Evolutionary conservation across 1,140 invertebrate genomes (phyloP).

Genomic region (Procambarus virginalis): DNA sequence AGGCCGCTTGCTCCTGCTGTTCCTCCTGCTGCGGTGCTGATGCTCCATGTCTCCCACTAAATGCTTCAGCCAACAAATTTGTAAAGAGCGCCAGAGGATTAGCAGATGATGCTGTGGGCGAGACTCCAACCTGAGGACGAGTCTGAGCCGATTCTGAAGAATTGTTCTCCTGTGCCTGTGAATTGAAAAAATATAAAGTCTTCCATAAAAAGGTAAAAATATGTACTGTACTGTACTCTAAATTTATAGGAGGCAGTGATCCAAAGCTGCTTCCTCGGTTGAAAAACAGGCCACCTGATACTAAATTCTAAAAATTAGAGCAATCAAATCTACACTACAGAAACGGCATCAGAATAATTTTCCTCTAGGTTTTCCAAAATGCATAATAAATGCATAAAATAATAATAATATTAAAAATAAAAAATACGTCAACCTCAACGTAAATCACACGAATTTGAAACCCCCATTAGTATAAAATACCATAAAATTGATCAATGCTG

Average conservation of each 20-base stretch:
- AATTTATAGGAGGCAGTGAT: neutral
- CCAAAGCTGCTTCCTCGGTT: neutral
- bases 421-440: neutral
- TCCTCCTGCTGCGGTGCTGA: neutral
- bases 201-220: neutral
- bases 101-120: constrained; percentile 51
- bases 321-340: neutral
- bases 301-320: neutral
- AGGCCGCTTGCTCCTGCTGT: constrained; percentile 5
- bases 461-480: neutral
- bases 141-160: constrained; percentile 10
- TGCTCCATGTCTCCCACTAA: constrained; percentile 26
- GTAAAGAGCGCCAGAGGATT: constrained; percentile 53
- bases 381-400: neutral
- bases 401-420: neutral
- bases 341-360: neutral
- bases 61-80: constrained; percentile 56
- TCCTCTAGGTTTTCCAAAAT: neutral
- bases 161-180: constrained; percentile 41
- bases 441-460: neutral
- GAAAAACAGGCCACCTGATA: neutral
- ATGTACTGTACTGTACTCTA: too few relatives aligned
- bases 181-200: neutral
- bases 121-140: constrained; percentile 51
- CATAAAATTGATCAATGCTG: too few relatives aligned